Evolutionary conservation across 2,797 vertebrate genomes (phyloP).

Genomic region (Otus scops): DNA sequence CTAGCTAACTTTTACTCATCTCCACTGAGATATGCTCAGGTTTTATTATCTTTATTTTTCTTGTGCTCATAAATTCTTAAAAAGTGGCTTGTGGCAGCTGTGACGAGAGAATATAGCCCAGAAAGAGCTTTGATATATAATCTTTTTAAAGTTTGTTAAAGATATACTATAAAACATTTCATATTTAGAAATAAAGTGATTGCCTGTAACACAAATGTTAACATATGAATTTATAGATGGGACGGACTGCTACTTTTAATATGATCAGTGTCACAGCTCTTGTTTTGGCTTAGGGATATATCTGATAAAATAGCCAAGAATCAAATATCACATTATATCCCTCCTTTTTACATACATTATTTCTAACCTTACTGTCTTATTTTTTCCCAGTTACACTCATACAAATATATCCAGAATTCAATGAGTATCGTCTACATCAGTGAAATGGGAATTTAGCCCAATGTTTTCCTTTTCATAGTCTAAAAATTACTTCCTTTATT

Average conservation of each 20-base stretch:
- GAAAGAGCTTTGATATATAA: not conserved
- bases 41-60: not conserved
- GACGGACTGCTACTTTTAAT: not conserved
- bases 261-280: not conserved
- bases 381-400: not conserved
- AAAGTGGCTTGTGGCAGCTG: not conserved
- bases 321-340: not conserved
- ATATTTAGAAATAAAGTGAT: not conserved
- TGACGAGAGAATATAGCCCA: not conserved
- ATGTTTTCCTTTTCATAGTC: not conserved
- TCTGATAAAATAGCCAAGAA: not conserved
- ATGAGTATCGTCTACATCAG: not conserved
- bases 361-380: not conserved
- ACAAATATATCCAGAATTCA: not conserved
- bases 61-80: not conserved
- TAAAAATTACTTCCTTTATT: not conserved
- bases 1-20: not conserved
- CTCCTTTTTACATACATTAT: not conserved
- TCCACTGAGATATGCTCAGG: not conserved
- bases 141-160: not conserved
- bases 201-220: not conserved
- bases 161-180: not conserved
- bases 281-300: not conserved
- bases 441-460: not conserved
- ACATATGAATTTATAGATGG: not conserved